Evolutionary conservation across 2,797 vertebrate species (phyloP).

Genomic region (Megaceryle alcyon): DNA sequence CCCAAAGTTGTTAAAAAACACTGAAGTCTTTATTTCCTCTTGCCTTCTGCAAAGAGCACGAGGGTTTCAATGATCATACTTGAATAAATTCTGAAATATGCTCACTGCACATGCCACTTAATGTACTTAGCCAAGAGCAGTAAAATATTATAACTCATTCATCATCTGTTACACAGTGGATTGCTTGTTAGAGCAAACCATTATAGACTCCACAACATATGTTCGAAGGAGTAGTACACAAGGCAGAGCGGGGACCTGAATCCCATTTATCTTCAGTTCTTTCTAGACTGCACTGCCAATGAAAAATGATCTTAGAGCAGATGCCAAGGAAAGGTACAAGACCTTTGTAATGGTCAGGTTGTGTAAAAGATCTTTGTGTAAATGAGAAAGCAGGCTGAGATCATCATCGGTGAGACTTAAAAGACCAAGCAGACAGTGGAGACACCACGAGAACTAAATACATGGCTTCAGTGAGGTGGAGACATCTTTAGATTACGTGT

Average conservation of each 20-base stretch:
- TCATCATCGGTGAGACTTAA: background rate
- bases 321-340: background rate
- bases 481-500: accelerated
- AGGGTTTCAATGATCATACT: background rate
- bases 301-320: background rate
- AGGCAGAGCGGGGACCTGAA: background rate
- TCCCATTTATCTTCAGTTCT: background rate
- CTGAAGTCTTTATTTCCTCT: background rate
- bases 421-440: background rate
- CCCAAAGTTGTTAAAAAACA: background rate
- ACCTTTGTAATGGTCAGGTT: background rate
- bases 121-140: background rate
- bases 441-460: accelerated
- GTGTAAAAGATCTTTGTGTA: background rate
- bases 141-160: constrained; percentile 7
- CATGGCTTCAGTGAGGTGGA: background rate
- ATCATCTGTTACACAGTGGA: background rate
- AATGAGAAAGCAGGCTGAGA: background rate
- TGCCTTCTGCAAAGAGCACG: background rate
- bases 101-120: background rate
- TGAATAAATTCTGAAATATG: constrained; percentile 9
- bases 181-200: background rate
- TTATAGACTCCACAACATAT: background rate
- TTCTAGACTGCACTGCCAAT: background rate
- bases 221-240: background rate